Base-by-base conservation (phyloP, 2,888 invertebrate genomes). In the Dysmachus trigonus region DNA sequence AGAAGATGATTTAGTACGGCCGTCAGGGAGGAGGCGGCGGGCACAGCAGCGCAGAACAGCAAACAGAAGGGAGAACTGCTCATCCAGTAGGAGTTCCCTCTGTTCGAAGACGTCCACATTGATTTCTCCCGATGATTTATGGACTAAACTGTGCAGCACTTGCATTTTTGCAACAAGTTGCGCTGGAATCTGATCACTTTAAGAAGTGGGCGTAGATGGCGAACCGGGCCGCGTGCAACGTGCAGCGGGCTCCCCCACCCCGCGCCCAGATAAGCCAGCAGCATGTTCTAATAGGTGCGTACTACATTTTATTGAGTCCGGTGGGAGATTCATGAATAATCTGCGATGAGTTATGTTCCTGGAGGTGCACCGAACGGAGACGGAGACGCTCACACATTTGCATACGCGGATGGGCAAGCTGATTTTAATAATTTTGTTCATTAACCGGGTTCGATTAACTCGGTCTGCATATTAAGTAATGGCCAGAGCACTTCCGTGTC, bases 91-190 rank as follows among this genome's bases (percentile, higher is more conserved):
- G 88, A 88, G 88, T 88, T 87, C 83, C 87, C 87, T 87, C 86
- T 87, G 82, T 71, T 62, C 82, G 47, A 62, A 82, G 82, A 53
- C 82, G 82, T 82, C 82, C 87, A 87, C 88, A 91, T 41, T 92
- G 92, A 88, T 88, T 88, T 88, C 88, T 81, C 86, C 88, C 87
- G 88, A 88, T 88, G 88, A 88, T 88, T 88, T 88, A 88, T 88
- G 87, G 86, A 88, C 86, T 87, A 73, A 73, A 72, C 53, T 81
- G 53, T 74, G 85, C 86, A 85, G 85, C 79, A 85, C 51, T 86
- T 86, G 86, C 77, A 86, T 82, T 74, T 88, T 88, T 88, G 88
- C 88, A 88, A 88, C 88, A 88, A 88, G 88, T 88, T 88, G 22
- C 82, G 18, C 71, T 82, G 82, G 82, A 82, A 82, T 62, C 82